Conservation (phyloP, 2,888 invertebrate genomes). For the Acanthococcus lagerstroemiae region DNA sequence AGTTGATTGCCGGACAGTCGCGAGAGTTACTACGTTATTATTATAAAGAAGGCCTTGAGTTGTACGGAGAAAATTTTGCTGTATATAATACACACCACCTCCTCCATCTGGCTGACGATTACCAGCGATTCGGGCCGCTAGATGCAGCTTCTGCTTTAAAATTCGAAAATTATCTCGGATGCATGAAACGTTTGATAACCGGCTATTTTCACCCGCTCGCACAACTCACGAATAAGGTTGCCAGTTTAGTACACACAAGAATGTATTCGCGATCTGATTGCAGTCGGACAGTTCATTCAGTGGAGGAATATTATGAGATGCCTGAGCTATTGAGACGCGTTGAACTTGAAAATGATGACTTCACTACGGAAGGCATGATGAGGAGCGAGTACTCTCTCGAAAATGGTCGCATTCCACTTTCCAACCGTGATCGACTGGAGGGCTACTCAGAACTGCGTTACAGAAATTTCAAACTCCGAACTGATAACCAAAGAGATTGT, state of each 20-base stretch:
- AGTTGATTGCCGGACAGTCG: background rate
- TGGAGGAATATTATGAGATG: too few species aligned
- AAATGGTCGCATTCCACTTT: too few species aligned
- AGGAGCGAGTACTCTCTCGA: too few species aligned
- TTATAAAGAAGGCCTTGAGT: background rate
- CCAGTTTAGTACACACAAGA: background rate
- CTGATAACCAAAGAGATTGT: too few species aligned
- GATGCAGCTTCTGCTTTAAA: conserved; percentile 1
- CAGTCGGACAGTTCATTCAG: too few species aligned
- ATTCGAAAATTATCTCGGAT: conserved; percentile 9
- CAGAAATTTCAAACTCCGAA: too few species aligned
- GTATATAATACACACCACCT: background rate
- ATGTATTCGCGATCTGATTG: too few species aligned
- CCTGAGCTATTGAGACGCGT: too few species aligned
- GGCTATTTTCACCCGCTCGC: background rate
- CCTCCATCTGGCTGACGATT: background rate
- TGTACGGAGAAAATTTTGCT: background rate
- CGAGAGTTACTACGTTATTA: background rate
- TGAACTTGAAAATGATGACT: too few species aligned
- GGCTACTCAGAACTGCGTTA: too few species aligned
- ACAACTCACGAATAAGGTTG: background rate
- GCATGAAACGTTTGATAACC: background rate
- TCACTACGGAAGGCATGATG: too few species aligned
- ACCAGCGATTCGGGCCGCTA: background rate
- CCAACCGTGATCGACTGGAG: too few species aligned